Percentiles rank a stretch among this genome's conserved stretches.
These are phyloP conservation scores for Cardiocondyla obscurior DNA, from an alignment of 1,140 invertebrate genomes.

Conservation along the genomic window DNA sequence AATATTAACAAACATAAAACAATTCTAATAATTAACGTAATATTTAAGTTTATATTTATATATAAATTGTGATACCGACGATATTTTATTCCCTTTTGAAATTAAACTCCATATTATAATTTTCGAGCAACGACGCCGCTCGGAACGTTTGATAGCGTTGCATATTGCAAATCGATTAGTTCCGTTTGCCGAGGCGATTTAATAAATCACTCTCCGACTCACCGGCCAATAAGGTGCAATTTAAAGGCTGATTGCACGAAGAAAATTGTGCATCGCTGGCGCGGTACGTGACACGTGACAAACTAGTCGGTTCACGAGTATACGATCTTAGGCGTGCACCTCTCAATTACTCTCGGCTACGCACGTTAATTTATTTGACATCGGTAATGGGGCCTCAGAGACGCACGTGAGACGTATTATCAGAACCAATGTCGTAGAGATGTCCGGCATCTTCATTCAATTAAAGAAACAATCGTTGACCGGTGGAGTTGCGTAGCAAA, in stretches of 20 bases:
- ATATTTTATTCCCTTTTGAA: not conserved
- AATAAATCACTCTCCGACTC: not conserved
- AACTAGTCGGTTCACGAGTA: not conserved
- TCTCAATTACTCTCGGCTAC: conserved; percentile 29
- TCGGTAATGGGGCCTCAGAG: not conserved
- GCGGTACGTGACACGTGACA: conserved; percentile 32
- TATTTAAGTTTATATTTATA: too few relatives aligned
- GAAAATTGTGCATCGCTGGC: conserved; percentile 21
- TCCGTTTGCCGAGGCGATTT: not conserved
- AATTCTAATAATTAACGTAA: not conserved
- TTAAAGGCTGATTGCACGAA: not conserved
- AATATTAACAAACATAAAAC: not conserved
- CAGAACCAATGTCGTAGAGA: conserved; percentile 3
- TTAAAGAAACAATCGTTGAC: conserved; percentile 5
- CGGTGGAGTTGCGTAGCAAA: conserved; percentile 9
- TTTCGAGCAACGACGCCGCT: not conserved
- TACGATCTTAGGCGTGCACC: conserved; percentile 2
- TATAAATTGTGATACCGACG: not conserved
- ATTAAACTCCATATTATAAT: not conserved
- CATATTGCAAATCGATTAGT: not conserved
- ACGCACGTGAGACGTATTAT: not conserved
- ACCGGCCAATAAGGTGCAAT: conserved; percentile 1
- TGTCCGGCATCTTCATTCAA: conserved; percentile 20
- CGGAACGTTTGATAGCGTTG: not conserved
- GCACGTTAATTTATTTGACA: conserved; percentile 54